Conservation (phyloP, 2,888 invertebrate genomes). For the Halocaridina rubra region DNA sequence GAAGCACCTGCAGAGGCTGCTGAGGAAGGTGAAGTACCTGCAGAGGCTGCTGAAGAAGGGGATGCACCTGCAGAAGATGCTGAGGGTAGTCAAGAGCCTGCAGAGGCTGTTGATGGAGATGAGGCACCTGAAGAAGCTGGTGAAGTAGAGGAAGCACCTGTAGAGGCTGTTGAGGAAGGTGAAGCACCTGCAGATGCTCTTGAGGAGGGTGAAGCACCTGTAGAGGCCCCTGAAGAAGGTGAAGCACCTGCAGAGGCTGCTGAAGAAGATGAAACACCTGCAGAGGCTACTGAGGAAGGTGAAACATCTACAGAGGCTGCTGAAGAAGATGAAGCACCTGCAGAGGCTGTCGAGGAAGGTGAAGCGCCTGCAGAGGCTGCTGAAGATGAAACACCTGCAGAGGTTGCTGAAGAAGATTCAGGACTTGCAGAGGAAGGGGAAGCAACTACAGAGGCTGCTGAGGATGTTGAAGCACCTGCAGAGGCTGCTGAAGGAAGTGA, state of each 20-base stretch:
- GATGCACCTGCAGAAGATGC: background rate
- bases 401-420: background rate
- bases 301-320: background rate
- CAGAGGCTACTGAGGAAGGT: background rate
- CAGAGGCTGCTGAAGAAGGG: background rate
- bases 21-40: background rate
- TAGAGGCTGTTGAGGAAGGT: background rate
- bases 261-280: constrained; percentile 1
- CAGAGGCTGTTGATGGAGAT: background rate
- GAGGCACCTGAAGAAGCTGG: background rate
- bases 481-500: background rate
- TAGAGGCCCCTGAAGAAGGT: background rate
- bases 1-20: background rate
- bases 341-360: background rate
- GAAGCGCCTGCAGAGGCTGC: too few species aligned
- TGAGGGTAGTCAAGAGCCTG: background rate
- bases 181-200: background rate
- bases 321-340: background rate
- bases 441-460: background rate
- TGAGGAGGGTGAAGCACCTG: background rate
- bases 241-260: background rate
- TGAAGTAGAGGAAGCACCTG: background rate
- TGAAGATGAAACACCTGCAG: background rate
- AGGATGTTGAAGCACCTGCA: background rate
- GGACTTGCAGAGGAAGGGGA: too few species aligned